phyloP scores from a whole-genome alignment of 2,113 vertebrate genomes.

The Menidia beryllina region DNA sequence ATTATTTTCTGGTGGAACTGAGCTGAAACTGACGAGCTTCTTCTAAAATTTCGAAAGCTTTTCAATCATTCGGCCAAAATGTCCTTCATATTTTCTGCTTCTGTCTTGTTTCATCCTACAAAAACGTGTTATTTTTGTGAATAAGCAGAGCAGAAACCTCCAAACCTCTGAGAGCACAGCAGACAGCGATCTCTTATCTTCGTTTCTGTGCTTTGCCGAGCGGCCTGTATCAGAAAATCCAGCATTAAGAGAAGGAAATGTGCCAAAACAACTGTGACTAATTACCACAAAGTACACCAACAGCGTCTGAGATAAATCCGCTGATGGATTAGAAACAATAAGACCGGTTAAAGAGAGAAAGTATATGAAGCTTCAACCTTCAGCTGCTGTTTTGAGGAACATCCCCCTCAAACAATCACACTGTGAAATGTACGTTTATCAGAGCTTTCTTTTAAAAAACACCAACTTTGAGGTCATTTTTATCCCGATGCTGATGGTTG shows the following conservation, averaged over 20 bases:
- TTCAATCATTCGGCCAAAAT: no score
- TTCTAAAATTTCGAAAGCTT: no score
- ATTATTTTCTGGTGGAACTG: no score
- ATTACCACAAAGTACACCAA: neutral
- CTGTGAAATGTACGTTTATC: conserved; percentile 6
- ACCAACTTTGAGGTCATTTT: conserved; percentile 22
- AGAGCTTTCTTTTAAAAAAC: conserved; percentile 4
- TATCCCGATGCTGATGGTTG: conserved; percentile 17
- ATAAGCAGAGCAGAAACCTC: conserved; percentile 4
- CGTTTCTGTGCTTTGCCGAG: conserved; percentile 4
- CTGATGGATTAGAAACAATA: neutral
- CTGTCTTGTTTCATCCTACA: neutral
- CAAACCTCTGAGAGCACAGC: conserved; percentile 1
- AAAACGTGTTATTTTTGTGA: conserved; percentile 13
- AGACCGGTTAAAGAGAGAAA: neutral
- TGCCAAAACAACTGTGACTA: neutral
- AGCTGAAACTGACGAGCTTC: no score
- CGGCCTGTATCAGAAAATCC: neutral
- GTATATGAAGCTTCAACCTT: no score
- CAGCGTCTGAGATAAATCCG: neutral
- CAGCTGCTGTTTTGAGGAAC: no score
- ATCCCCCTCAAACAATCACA: conserved; percentile 2
- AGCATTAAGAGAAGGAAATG: neutral
- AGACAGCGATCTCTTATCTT: conserved; percentile 20
- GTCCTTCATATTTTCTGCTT: no score